Evolutionary conservation across 2,113 vertebrate species (phyloP), one percentile per base, ranked within the genome.

Genomic region (Coptodon rendalli): DNA sequence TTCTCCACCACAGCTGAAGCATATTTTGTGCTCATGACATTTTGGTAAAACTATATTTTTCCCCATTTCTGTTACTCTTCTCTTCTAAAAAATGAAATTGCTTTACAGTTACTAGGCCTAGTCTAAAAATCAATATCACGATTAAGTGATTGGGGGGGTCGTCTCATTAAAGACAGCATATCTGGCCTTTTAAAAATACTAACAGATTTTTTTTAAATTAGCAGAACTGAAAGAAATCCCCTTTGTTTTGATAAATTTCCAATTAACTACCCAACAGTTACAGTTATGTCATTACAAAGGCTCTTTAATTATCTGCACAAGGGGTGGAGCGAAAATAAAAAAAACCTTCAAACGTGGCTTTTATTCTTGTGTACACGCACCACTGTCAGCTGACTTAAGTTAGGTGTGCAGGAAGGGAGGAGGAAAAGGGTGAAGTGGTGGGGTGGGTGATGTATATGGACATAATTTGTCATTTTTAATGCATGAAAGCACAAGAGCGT

Each of bases 351-450:
- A 66, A 66, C 4, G 9, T 36, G 31, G 31, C 17, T n/a, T 66
- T 66, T 36, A n/a, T 66, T 66, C 9, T 6, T 66, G 31, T 66
- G 19, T 38, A 66, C 61, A 38, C 0, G 1, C 61, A 66, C 34
- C 38, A 5, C 61, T 38, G 3, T 66, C 0, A 38, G 19, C 34
- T 22, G 19, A 66, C 22, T 66, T 66, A 38, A 66, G 61, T 7
- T 38, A 66, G 6, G 10, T 38, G 61, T 38, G 34, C 61, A 66
- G 34, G 61, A 13, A 13, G 1, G 61, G 61, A 66, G 34, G 6
- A 66, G 61, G 34, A 66, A 66, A 66, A 66, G 34, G 34, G 61
- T 66, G 61, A 66, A n/a, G 61, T n/a, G 31, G 63, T n/a, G 6
- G 34, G 19, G 61, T 36, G 63, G 36, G 36, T 14, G 36, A 43